Conservation (phyloP, 2,797 vertebrate species). For the Hoplostethus mediterraneus region DNA sequence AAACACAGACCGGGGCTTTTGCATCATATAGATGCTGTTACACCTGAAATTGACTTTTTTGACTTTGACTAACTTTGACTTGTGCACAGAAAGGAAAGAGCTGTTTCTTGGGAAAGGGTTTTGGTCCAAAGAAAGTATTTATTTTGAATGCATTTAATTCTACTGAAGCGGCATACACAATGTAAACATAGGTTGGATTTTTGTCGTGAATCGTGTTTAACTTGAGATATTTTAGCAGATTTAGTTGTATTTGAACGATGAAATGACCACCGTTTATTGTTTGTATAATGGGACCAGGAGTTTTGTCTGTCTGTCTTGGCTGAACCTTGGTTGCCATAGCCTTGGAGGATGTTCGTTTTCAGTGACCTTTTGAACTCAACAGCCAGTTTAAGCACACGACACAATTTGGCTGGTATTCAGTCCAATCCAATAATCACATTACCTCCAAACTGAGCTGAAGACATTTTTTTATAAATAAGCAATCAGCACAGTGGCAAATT, state of each 20-base stretch:
- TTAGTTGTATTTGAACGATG: too few relatives aligned
- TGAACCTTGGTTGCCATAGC: background rate
- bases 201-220: background rate
- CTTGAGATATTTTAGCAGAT: background rate
- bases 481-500: conserved; percentile 83
- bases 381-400: conserved; percentile 36
- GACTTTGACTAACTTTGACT: too few relatives aligned
- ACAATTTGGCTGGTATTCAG: conserved; percentile 45
- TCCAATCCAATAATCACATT: conserved; percentile 64
- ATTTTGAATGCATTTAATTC: background rate
- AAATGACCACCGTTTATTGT: background rate
- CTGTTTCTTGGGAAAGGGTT: background rate
- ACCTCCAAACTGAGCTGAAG: conserved; percentile 59
- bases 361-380: conserved; percentile 55
- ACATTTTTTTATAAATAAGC: conserved; percentile 78
- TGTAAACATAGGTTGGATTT: background rate
- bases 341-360: conserved; percentile 29
- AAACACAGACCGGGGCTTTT: conserved; percentile 5
- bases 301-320: background rate
- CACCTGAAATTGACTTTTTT: background rate
- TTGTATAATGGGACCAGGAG: background rate
- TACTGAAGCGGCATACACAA: background rate
- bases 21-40: conserved; percentile 1
- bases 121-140: background rate
- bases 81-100: too few relatives aligned